Conservation (phyloP, 2,797 vertebrate genomes). For the Heliangelus exortis region DNA sequence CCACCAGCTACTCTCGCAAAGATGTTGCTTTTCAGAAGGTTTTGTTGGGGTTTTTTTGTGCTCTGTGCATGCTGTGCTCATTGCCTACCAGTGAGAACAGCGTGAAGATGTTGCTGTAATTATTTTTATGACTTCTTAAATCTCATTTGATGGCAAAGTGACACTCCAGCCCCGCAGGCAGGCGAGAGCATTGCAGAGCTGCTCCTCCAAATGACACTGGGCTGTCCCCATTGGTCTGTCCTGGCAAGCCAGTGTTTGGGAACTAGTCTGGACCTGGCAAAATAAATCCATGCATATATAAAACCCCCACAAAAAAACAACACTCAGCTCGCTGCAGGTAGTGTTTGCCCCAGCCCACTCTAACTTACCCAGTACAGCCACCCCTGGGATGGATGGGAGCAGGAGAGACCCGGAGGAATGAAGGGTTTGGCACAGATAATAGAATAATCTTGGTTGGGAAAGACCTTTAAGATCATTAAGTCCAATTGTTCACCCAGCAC, state of each 20-base stretch:
- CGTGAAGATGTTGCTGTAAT: neutral
- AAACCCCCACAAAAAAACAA: neutral
- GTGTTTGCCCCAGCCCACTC: neutral
- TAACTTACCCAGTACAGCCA: neutral
- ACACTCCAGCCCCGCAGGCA: neutral
- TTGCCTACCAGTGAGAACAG: neutral
- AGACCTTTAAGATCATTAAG: too few relatives aligned
- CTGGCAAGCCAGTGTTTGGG: neutral
- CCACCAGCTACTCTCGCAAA: neutral
- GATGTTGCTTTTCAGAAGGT: neutral
- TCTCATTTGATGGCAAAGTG: neutral
- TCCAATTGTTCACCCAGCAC: too few relatives aligned
- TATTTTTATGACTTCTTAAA: neutral
- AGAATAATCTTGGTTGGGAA: too few relatives aligned
- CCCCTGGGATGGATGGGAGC: neutral
- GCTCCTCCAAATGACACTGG: neutral
- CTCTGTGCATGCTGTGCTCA: rapidly evolving
- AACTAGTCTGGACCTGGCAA: neutral
- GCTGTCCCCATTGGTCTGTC: rapidly evolving
- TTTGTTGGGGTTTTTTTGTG: neutral
- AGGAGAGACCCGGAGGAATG: neutral
- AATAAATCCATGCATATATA: neutral
- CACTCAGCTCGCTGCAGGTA: neutral
- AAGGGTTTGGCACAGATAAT: neutral
- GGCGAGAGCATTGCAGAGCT: rapidly evolving